These are phyloP conservation scores for Rapana venosa DNA, from an alignment of 2,888 invertebrate species.

Conservation along the genomic window DNA sequence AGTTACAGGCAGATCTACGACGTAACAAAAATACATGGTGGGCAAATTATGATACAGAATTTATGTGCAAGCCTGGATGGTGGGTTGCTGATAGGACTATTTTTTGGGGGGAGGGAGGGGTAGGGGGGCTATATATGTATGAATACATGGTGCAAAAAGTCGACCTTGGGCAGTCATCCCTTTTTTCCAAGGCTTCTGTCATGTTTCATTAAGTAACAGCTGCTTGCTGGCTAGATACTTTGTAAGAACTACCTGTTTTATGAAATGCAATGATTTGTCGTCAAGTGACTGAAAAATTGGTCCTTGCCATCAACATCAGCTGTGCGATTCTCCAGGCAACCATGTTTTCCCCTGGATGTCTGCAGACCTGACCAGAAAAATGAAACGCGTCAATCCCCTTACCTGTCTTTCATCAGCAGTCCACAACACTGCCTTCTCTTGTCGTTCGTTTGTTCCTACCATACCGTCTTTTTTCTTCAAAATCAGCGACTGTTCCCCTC, in stretches of 20 bases:
- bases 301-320: constrained; percentile 11
- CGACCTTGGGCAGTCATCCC: background rate
- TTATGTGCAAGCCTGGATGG: background rate
- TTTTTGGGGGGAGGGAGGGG: background rate
- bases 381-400: background rate
- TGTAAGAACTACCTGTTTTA: background rate
- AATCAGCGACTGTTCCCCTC: no score
- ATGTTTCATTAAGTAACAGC: background rate
- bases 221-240: background rate
- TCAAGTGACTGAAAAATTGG: constrained; percentile 24
- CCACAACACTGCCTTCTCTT: background rate
- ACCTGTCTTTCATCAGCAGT: no score
- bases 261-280: constrained; percentile 31
- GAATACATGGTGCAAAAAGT: background rate
- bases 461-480: no score
- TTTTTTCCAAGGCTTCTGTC: background rate
- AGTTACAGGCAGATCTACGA: no score
- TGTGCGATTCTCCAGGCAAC: background rate
- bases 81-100: background rate
- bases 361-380: constrained; percentile 19
- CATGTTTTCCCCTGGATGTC: no score
- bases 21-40: no score
- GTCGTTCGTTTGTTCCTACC: no score
- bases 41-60: background rate
- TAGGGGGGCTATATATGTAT: background rate